Base-by-base conservation (phyloP, 2,888 invertebrate genomes). In the Petrophora chlorosata region DNA sequence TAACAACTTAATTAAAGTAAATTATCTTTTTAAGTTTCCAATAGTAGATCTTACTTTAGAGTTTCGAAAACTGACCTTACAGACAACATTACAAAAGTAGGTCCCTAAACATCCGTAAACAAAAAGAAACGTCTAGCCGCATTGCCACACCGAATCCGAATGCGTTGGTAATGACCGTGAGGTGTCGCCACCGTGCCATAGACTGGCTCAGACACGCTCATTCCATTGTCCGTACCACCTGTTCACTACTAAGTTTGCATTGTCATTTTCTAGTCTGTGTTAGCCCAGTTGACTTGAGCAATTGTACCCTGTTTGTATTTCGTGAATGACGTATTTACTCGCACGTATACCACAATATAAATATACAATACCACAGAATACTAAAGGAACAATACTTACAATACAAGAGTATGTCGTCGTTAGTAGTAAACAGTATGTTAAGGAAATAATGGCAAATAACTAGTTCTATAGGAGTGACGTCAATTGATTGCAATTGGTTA, bases 91-190 rank as follows among this genome's bases (percentile, higher is more conserved):
- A n/a, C n/a, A n/a, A n/a, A n/a, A n/a, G n/a, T n/a, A n/a, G n/a
- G n/a, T n/a, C n/a, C n/a, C n/a, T n/a, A n/a, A 26, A 26, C 10
- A 26, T 26, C 25, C 25, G 25, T 10, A 10, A 26, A 13, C 13
- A 16, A 30, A 17, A 32, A n/a, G n/a, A n/a, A 8, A 12, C 1
- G 10, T 3, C 10, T 8, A 5, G 1, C 9, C 5, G n/a, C 5
- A n/a, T 17, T 2, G 32, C 17, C 10, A 33, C 34, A 19, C 22
- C 3, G 4, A 19, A 22, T 34, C 10, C 3, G 9, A 13, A 22
- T n/a, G 13, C 16, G 54, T 45, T 54, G 63, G 59, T 67, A 64
- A 63, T 65, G 67, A 57, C 66, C 67, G 59, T 65, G 61, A 67
- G 65, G 64, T 53, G 61, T 9, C 16, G 22, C 34, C 43, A 29